Evolutionary conservation across 2,888 invertebrate genomes (phyloP), one percentile per base, ranked within the genome.

Genomic region (Eupithecia subumbrata): DNA sequence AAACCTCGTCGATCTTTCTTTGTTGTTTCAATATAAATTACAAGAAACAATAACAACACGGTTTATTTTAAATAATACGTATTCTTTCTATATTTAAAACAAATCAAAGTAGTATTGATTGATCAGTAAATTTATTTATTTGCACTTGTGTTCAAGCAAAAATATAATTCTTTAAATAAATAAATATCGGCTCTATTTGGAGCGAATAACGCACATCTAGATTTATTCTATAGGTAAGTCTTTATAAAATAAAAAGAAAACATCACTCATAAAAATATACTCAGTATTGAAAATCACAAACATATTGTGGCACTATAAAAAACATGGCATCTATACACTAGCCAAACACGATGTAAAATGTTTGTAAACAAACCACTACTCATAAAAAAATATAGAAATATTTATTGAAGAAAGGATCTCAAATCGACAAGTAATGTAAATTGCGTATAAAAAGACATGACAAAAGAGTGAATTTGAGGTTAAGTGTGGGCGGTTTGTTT

Each of bases 231-330:
- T 16, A 64, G 30, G 18, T 64, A 64, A 64, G 64, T 34, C 30
- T 16, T 63, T 18, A 34, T 18, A 34, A 40, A 68, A 68, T 60
- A 60, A 25, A 14, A 60, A n/a, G 9, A n/a, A n/a, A n/a, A 8
- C n/a, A 52, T 52, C 52, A 52, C 52, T 9, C 40, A 40, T 52
- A 56, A 25, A 60, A 14, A 60, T 56, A 12, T 60, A 60, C 60
- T 14, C 40, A 22, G 12, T 1, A 68, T 68, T 22, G 8, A 67
- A 25, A 63, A 69, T 69, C 64, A 69, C 73, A 69, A 63, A 45
- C 9, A n/a, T 9, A 52, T 52, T 43, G n/a, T n/a, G 2, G n/a
- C 52, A n/a, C 52, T 48, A 7, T 48, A 48, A 0, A 30, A 43
- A 43, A 43, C 43, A 14, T 43, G 43, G 43, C 43, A 43, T 45